These are phyloP conservation scores for Xestia ashworthii DNA, from an alignment of 2,888 invertebrate genomes.

Conservation along the genomic window DNA sequence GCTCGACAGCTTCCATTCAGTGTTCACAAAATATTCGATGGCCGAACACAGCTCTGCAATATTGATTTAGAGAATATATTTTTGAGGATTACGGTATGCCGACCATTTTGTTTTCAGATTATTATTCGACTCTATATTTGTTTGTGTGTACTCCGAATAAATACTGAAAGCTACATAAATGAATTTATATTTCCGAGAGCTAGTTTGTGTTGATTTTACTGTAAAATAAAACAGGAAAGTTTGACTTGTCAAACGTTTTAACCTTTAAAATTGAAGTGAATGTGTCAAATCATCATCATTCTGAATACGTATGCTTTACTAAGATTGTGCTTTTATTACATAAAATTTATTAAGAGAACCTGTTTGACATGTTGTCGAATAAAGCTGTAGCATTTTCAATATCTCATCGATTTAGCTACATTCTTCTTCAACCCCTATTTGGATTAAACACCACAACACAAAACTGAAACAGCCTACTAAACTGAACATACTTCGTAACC, in stretches of 20 bases:
- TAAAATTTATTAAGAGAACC: background rate
- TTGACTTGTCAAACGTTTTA: background rate
- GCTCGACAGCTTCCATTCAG: slow-evolving; percentile 37
- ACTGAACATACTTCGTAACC: background rate
- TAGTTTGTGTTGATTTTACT: background rate
- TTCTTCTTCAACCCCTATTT: background rate
- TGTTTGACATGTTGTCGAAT: background rate
- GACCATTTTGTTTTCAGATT: slow-evolving; percentile 26
- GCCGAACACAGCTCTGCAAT: slow-evolving; percentile 30
- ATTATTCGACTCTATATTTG: slow-evolving; percentile 13
- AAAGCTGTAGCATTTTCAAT: background rate
- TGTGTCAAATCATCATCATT: background rate
- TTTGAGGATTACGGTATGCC: slow-evolving; percentile 36
- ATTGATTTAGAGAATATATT: slow-evolving; percentile 57
- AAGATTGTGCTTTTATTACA: background rate
- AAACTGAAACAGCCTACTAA: background rate
- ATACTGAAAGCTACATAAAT: slow-evolving; percentile 10
- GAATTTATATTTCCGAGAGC: background rate
- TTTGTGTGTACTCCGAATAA: background rate
- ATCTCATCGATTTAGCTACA: background rate
- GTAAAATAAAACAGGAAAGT: background rate
- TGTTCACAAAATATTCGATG: slow-evolving; percentile 52
- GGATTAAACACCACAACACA: no score
- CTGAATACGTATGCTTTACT: background rate
- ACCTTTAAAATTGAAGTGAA: background rate